Evolutionary conservation across 2,113 vertebrate species (phyloP).

Genomic region (Odobenus rosmarus): DNA sequence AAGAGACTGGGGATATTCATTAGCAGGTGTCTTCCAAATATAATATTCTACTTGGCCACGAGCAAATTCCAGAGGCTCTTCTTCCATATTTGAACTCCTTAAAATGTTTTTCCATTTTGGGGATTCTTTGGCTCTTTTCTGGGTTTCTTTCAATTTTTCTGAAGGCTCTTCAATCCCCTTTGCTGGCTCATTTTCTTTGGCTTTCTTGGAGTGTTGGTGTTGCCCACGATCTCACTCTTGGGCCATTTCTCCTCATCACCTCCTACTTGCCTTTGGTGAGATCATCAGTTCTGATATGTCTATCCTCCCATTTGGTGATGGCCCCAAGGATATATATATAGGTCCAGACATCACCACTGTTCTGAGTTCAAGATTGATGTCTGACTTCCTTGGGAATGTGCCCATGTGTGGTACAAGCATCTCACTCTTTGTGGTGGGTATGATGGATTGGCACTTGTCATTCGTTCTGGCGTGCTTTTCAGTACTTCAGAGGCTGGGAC

Average conservation of each 20-base stretch:
- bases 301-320: neutral
- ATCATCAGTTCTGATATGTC: neutral
- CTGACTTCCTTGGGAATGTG: neutral
- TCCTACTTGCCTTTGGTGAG: neutral
- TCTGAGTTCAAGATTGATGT: neutral
- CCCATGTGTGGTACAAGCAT: neutral
- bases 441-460: neutral
- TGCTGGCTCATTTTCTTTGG: neutral
- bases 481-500: neutral
- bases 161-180: neutral
- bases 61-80: neutral
- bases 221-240: neutral
- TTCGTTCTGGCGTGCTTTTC: neutral
- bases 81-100: neutral
- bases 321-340: rapidly evolving
- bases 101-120: neutral
- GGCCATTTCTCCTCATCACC: rapidly evolving
- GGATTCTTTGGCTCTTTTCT: neutral
- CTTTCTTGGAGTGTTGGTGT: neutral
- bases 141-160: neutral
- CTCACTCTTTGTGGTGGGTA: neutral
- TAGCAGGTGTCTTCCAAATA: neutral
- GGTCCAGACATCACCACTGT: neutral
- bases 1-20: neutral
- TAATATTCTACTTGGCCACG: neutral